Evolutionary conservation across 92 coral and sea anemone species (phyloP), one percentile per base, ranked within the genome.

Genomic region (Bergia puertoricense): DNA sequence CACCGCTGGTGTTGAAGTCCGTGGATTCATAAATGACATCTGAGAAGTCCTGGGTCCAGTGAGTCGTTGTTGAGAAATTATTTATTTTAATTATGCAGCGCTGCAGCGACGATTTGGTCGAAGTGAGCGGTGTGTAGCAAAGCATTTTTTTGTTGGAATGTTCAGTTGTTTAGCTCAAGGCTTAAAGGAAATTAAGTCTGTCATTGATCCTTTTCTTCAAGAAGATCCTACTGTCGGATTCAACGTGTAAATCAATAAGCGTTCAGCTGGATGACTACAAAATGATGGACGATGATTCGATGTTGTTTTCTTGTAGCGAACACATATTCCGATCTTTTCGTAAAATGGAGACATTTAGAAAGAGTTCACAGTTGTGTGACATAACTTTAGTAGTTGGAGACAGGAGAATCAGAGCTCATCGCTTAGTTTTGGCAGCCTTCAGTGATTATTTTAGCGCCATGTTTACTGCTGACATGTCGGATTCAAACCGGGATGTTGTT

Each of bases 401-500:
- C 86, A 95, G 89, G 79, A 91, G 88, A 73, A 93, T 97, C 67
- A 91, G 86, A 86, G 99, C 99, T 45, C 99, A 97, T 76, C 94
- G 97, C 22, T 93, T 97, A 18, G 95, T 97, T 66, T 90, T 97
- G 77, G 98, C 99, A 7, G 98, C 98, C 37, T 97, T 97, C 88
- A 97, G 99, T 88, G 99, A 97, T 85, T 97, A 97, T 91, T 97
- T 97, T 81, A 93, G 98, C 86, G 99, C 99, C 0, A 95, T 97
- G 99, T 97, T 97, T 81, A 97, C 98, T 6, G 94, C 98, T 39
- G 99, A 95, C 5, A 88, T 97, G 88, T 91, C 97, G 3, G 99
- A 97, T 86, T 92, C 96, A n/a, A 81, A 86, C 41, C 97, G 91
- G 79, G 89, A 82, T 72, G 95, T 91, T 1, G 94, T 97, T 3